Base-by-base conservation (phyloP, 2,113 vertebrate genomes). In the Vulpes lagopus region DNA sequence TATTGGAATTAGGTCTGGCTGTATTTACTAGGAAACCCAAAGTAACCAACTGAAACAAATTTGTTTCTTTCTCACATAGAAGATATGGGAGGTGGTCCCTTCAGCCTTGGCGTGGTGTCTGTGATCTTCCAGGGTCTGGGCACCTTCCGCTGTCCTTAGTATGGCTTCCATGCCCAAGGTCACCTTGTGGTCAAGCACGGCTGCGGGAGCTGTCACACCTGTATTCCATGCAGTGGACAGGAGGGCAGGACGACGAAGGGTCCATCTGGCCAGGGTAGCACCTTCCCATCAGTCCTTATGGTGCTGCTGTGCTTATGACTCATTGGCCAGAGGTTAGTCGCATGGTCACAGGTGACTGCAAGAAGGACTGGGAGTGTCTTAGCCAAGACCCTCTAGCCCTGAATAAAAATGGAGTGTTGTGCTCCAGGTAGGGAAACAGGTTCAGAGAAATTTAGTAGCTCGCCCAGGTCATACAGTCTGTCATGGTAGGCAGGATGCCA, bases 21-120 rank as follows among this genome's bases (percentile, higher is more conserved):
- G 22, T 43, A 76, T 74, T 84, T 93, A 85, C 57, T 53, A 35
- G 35, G 81, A 84, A 93, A 74, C 22, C 43, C 57, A 74, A 19
- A 84, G 43, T 27, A 78, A 78, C 22, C 53, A 16, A 53, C 15
- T 43, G 27, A 90, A 90, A 76, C 79, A 89, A 27, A 35, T 94
- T n/a, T 19, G n/a, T 62, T 74, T 76, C n/a, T 51, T 22, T 95
- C 23, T 85, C 35, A 67, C 1, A 3, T 59, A 25, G 65, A 76
- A 74, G 59, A 49, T 49, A 55, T 2, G 27, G 15, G 59, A 86
- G 17, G 35, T 51, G 51, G 35, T 67, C 4, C 12, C 4, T 69
- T n/a, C 12, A 2, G 5, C 43, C 15, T 38, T 22, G 19, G 51
- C 14, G 8, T 49, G 11, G 60, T 59, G 35, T 76, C 27, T 4